Evolutionary conservation across 2,797 vertebrate species (phyloP).

Genomic region (Melanotaenia parkinsoni): DNA sequence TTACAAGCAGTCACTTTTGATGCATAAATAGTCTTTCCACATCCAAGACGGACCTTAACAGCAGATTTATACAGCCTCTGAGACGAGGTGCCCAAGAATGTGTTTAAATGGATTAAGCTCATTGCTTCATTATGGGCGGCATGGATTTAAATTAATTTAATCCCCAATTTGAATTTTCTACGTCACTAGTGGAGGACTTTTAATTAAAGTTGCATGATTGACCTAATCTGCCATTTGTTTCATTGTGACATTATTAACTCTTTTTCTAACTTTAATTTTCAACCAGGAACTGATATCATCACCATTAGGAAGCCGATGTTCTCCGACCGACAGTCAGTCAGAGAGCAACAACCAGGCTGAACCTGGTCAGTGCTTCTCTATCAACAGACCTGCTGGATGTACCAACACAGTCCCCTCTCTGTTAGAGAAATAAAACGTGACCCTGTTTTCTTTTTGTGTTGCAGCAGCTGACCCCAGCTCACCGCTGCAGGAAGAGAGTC

Average conservation of each 20-base stretch:
- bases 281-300: constrained; percentile 86
- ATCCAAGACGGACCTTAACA: not conserved
- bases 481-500: constrained; percentile 74
- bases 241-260: not conserved
- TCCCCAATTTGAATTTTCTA: not conserved
- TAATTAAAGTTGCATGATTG: not conserved
- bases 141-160: not conserved
- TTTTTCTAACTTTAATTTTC: not conserved
- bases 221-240: not conserved
- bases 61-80: not conserved
- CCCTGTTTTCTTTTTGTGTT: constrained; percentile 4
- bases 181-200: not conserved
- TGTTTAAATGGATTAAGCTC: not conserved
- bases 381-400: no score
- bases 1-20: no score
- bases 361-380: constrained; percentile 49
- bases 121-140: not conserved
- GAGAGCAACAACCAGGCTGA: constrained; percentile 63
- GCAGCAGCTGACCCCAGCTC: constrained; percentile 48
- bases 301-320: constrained; percentile 73
- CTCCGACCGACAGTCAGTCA: constrained; percentile 78
- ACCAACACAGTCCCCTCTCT: no score
- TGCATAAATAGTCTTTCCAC: not conserved
- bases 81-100: not conserved
- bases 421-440: not conserved